Evolutionary conservation across 2,888 invertebrate species (phyloP).

Genomic region (Trypoxylon attenuatum): DNA sequence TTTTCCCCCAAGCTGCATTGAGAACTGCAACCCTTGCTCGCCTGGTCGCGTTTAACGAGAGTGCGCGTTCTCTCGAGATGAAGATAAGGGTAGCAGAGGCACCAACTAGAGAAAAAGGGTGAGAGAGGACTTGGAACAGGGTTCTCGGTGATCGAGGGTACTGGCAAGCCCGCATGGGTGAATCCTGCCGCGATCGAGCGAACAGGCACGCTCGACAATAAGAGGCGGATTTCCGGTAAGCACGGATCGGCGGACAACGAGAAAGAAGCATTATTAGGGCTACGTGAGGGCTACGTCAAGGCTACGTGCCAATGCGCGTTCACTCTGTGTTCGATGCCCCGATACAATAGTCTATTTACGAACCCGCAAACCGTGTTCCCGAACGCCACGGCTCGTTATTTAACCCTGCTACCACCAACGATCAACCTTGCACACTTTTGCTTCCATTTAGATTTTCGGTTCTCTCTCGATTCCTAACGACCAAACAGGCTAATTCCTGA

Average conservation of each 20-base stretch:
- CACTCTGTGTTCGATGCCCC: background rate
- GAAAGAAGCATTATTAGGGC: constrained; percentile 22
- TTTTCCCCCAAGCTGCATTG: too few relatives aligned
- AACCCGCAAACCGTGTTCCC: background rate
- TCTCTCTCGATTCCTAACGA: too few relatives aligned
- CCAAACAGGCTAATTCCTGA: too few relatives aligned
- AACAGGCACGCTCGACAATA: constrained; percentile 12
- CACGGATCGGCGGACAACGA: constrained; percentile 3
- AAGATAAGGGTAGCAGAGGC: background rate
- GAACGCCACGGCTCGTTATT: background rate
- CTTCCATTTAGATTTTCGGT: background rate
- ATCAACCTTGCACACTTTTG: background rate
- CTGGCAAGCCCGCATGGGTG: constrained; percentile 1
- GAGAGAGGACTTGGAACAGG: background rate
- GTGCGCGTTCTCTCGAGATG: background rate
- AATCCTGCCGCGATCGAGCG: constrained; percentile 9
- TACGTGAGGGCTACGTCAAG: constrained; percentile 8
- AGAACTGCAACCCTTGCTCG: too few relatives aligned
- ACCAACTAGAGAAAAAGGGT: background rate
- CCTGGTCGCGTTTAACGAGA: background rate
- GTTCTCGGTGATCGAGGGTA: too few relatives aligned
- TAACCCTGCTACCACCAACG: background rate
- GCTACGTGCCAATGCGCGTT: constrained; percentile 4
- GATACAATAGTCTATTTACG: background rate
- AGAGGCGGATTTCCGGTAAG: constrained; percentile 24